Base-by-base conservation (phyloP, 2,113 vertebrate genomes). In the Esox niger region DNA sequence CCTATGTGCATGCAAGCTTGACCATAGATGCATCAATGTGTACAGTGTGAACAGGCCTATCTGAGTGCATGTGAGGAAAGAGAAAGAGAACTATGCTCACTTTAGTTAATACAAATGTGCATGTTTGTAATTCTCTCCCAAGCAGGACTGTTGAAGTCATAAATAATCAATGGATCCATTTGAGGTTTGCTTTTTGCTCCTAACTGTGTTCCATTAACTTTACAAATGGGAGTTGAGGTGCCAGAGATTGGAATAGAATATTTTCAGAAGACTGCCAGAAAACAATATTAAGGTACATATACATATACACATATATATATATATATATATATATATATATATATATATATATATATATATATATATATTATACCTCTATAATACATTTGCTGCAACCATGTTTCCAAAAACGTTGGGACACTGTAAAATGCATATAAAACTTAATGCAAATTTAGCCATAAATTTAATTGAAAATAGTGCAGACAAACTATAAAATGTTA, bases 131-230 rank as follows among this genome's bases (percentile, higher is more conserved):
- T 11, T 61, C 31, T 17, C 31, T 61, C 30, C 2, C 10, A 15
- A 33, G 31, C 31, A 2, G 25, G 23, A 27, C 25, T 67, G 21
- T 57, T 23, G n/a, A 62, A 31, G 47, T 31, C 56, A 60, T 68
- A 68, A 59, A 68, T 59, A 56, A 60, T 35, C 47, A 20, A 63
- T 43, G 30, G n/a, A 69, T 69, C 32, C 9, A 52, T 61, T 58
- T 69, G 25, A 32, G 25, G 17, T 52, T 59, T 69, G 20, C 43
- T 29, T 26, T 54, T 25, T 29, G 32, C 64, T 66, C 32, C 8
- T 23, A 26, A 56, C 30, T 47, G 29, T 60, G 17, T 13, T 70
- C 49, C 59, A 63, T 55, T 68, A 54, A 59, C n/a, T 68, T 59
- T 58, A n/a, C 55, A 59, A 68, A 58, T 46, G 32, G 66, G 21